These are phyloP conservation scores for Bombyx mandarina DNA, from an alignment of 1,140 invertebrate species.

Conservation along the genomic window DNA sequence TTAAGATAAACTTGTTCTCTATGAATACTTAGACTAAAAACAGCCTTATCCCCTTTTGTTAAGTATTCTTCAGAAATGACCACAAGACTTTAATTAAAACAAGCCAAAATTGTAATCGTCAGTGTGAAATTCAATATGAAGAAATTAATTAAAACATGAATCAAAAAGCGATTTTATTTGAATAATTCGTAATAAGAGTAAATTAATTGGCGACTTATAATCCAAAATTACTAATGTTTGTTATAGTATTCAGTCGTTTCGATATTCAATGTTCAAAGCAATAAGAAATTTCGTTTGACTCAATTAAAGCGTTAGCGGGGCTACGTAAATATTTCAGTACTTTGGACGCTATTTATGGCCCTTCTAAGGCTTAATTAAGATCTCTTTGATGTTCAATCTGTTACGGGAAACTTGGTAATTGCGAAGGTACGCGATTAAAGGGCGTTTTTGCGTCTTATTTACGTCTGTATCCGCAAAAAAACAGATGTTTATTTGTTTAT, in stretches of 20 bases:
- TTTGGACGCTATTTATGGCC: conserved; percentile 54
- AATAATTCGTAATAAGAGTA: conserved; percentile 3
- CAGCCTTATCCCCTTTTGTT: too few relatives aligned
- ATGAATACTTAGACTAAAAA: too few relatives aligned
- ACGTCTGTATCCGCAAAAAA: conserved; percentile 7
- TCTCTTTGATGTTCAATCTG: conserved; percentile 64
- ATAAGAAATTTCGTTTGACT: conserved; percentile 46
- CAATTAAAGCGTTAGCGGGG: conserved; percentile 52
- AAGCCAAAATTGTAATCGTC: neutral
- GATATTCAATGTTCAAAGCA: conserved; percentile 25
- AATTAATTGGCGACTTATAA: conserved; percentile 1
- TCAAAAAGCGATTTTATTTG: neutral
- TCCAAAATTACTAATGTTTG: conserved; percentile 14
- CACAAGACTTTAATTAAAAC: neutral
- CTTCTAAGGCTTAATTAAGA: conserved; percentile 56
- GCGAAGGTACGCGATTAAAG: conserved; percentile 26
- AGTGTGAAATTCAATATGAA: conserved; percentile 1
- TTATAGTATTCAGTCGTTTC: conserved; percentile 4
- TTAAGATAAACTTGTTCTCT: too few relatives aligned
- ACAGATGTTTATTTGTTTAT: conserved; percentile 1
- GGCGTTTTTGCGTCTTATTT: conserved; percentile 35
- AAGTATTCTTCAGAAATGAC: too few relatives aligned
- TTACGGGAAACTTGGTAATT: conserved; percentile 54
- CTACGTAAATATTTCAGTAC: conserved; percentile 57
- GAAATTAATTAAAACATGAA: conserved; percentile 5